phyloP scores from a whole-genome alignment of 2,113 vertebrate genomes.

The Mirounga angustirostris region DNA sequence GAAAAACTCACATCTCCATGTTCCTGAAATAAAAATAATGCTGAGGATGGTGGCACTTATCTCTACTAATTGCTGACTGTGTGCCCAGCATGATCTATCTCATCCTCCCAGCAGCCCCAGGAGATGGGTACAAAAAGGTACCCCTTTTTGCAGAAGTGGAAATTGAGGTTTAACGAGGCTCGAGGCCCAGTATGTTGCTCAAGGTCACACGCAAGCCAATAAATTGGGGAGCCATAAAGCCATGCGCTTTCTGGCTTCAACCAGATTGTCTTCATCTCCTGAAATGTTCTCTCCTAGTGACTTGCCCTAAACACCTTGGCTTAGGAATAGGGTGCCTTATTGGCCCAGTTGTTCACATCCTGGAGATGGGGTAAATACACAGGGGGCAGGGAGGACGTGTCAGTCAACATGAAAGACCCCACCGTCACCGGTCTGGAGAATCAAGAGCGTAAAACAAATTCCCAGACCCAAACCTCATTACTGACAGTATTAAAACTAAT shows the following conservation, averaged over 20 bases:
- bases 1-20: neutral
- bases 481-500: neutral
- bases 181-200: neutral
- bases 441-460: neutral
- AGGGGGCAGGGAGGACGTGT: accelerated
- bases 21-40: neutral
- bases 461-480: neutral
- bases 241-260: neutral
- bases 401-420: neutral
- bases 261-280: neutral
- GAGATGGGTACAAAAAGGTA: too few species aligned
- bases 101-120: neutral
- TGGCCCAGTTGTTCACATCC: neutral
- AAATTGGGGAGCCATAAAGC: neutral
- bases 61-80: neutral
- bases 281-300: neutral
- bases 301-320: neutral
- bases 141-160: neutral
- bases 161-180: neutral
- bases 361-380: neutral
- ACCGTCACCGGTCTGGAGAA: neutral
- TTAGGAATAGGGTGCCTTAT: neutral
- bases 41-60: neutral
- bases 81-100: neutral
- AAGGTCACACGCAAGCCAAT: neutral